A percentile compares a stretch with the other conserved stretches of the same genome.
These are phyloP conservation scores for Salminus brasiliensis DNA, from an alignment of 2,113 vertebrate species.

Conservation along the genomic window DNA sequence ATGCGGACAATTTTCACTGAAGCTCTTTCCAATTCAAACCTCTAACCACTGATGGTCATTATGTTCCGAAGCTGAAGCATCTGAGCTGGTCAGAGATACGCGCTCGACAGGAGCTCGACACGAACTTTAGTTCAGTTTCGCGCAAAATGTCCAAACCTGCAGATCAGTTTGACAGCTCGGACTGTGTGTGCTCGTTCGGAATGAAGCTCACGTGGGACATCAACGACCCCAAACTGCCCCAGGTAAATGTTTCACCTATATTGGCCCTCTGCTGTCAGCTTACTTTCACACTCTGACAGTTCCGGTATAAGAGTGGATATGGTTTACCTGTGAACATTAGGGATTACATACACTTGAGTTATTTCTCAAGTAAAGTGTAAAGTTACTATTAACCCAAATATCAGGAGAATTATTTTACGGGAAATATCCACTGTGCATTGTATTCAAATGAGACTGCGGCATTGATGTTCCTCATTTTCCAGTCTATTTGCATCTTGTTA, in stretches of 20 bases:
- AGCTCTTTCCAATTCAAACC: not conserved
- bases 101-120: not conserved
- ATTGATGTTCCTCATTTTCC: not conserved
- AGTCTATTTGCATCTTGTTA: not conserved
- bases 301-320: not conserved
- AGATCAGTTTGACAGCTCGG: conserved; percentile 70
- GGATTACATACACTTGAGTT: too few relatives aligned
- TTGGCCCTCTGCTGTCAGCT: not conserved
- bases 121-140: not conserved
- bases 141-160: conserved; percentile 70
- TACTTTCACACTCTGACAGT: too few relatives aligned
- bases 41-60: conserved; percentile 3
- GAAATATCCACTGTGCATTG: not conserved
- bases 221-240: conserved; percentile 93
- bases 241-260: conserved; percentile 73
- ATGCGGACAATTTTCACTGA: not conserved
- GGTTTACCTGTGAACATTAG: too few relatives aligned
- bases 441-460: not conserved
- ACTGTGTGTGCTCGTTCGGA: conserved; percentile 63
- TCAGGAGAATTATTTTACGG: not conserved
- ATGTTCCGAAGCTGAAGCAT: conserved; percentile 31
- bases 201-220: conserved; percentile 97
- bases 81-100: not conserved
- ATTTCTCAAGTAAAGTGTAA: not conserved
- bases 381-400: too few relatives aligned